Evolutionary conservation across 1,140 invertebrate genomes (phyloP), one percentile per base, ranked within the genome.

Genomic region (Oryzaephilus surinamensis): DNA sequence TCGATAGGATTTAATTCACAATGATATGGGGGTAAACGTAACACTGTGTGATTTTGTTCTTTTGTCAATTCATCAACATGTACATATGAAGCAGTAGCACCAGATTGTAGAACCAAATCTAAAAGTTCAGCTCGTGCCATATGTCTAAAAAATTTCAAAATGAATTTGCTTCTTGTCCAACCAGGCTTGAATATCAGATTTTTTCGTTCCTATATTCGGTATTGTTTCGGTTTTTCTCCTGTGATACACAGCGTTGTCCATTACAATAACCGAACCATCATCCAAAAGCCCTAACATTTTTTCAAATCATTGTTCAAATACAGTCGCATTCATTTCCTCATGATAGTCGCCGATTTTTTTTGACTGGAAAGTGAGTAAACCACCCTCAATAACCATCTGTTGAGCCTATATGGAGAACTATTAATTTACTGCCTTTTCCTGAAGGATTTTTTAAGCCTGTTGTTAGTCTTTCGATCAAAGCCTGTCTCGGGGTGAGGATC

Each of bases 401-500:
- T 14, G 39, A 38, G 30, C 50, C 53, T 42, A 57, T 52, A 43
- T 57, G 48, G 19, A 43, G 28, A 36, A 54, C 49, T 36, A 60
- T 55, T 16, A 58, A 27, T 28, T 48, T 45, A 44, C 39, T 49
- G 10, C 55, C 47, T 42, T 54, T 61, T 42, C 51, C 53, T 20
- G 50, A 33, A 20, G 50, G 52, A 41, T 46, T 40, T 50, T 54
- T 56, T 46, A 60, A 51, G 6, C 55, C 55, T 33, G 54, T 57
- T 6, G 50, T 46, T 17, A 58, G 33, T 12, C 55, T 53, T 26
- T 46, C 38, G 7, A 47, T 41, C 32, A 53, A 52, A n/a, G 45
- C 45, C 38, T 53, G 46, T 13, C 39, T 30, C 11, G n/a, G 4
- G 32, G 35, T 20, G 29, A 24, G 32, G n/a, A 50, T 15, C 31